Evolutionary conservation across 2,113 vertebrate genomes (phyloP).

Genomic region (Condylura cristata): DNA sequence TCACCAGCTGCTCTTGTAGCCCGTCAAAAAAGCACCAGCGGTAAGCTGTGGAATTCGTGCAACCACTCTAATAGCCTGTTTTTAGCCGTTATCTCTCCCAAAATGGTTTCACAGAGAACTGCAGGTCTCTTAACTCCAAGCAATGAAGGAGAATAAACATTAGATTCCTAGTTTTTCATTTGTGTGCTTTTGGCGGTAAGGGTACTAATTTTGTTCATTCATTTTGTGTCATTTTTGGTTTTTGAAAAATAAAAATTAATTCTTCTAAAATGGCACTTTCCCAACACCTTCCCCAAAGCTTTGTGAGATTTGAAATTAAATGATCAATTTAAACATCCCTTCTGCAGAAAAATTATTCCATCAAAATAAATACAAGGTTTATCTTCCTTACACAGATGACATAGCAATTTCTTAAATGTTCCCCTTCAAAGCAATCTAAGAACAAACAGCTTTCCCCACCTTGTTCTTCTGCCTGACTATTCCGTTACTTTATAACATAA

Average conservation of each 20-base stretch:
- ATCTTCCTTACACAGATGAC: conserved; percentile 17
- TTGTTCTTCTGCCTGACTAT: not conserved
- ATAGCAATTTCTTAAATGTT: conserved; percentile 18
- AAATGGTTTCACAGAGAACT: not conserved
- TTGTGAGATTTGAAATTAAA: conserved; percentile 56
- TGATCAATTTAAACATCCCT: conserved; percentile 24
- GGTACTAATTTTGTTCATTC: no score
- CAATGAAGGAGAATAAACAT: conserved; percentile 10
- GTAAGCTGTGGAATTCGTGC: not conserved
- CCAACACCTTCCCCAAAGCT: conserved; percentile 20
- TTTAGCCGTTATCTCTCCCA: not conserved
- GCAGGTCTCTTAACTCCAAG: not conserved
- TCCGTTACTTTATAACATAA: not conserved
- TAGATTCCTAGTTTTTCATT: conserved; percentile 12
- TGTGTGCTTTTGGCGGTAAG: not conserved
- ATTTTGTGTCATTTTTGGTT: not conserved
- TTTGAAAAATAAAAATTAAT: conserved; percentile 45
- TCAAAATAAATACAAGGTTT: conserved; percentile 29
- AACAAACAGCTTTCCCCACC: not conserved
- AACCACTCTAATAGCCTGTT: not conserved
- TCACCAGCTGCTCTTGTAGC: conserved; percentile 57
- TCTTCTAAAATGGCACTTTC: conserved; percentile 27
- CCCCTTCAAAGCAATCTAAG: not conserved
- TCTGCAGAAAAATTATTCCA: not conserved
- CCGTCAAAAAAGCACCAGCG: conserved; percentile 50